Percentiles rank a stretch among this genome's conserved stretches.
phyloP scores from a whole-genome alignment of 2,888 invertebrate species.

The Arenicola marina region DNA sequence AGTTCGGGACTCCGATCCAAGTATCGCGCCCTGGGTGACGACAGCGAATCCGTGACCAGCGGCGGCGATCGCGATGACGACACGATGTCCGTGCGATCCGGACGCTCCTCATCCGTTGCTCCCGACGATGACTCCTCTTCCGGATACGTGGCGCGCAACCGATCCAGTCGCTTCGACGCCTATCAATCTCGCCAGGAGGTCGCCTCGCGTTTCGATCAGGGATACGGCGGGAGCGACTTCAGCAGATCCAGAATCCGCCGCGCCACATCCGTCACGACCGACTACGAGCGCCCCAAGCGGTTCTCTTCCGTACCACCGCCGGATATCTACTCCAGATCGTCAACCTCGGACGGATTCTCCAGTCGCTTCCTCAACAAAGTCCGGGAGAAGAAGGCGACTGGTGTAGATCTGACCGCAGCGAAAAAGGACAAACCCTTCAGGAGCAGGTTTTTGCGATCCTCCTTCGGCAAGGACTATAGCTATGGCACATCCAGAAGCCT shows the following conservation, averaged over 20 bases:
- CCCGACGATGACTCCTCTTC: background rate
- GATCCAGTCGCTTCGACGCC: background rate
- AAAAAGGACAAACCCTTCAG: constrained; percentile 16
- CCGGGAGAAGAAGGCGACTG: constrained; percentile 14
- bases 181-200: too few species aligned
- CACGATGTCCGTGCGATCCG: background rate
- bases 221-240: background rate
- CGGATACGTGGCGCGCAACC: too few species aligned
- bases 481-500: background rate
- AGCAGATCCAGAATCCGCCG: background rate
- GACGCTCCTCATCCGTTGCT: background rate
- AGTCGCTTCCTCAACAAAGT: constrained; percentile 24
- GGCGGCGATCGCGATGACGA: background rate
- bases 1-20: background rate
- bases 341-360: constrained; percentile 7
- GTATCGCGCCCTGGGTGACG: background rate
- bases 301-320: background rate
- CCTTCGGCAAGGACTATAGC: constrained; percentile 13
- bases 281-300: constrained; percentile 11
- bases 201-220: background rate
- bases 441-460: constrained; percentile 18
- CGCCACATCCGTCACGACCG: constrained; percentile 7
- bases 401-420: background rate
- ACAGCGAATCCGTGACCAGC: background rate
- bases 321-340: too few species aligned